Percentiles rank a stretch among this genome's conserved stretches.
phyloP scores from a whole-genome alignment of 2,797 vertebrate species.

The Catamblyrhynchus diadema region DNA sequence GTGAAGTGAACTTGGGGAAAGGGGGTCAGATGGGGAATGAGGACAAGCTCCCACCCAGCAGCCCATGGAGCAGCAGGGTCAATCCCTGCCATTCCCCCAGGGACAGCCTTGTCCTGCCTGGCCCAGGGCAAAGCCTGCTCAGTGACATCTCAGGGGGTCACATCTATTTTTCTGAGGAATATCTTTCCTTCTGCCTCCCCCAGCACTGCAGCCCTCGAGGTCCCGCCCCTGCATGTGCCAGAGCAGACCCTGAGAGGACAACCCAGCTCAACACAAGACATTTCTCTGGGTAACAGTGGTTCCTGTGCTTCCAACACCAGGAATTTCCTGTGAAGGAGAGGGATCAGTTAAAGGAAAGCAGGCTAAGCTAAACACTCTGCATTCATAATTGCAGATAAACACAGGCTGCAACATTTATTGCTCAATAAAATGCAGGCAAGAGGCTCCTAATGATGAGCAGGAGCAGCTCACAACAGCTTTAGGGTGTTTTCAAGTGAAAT shows the following conservation, averaged over 20 bases:
- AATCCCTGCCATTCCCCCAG: not conserved
- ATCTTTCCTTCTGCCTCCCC: not conserved
- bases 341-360: not conserved
- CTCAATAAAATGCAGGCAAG: not conserved
- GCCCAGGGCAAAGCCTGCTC: not conserved
- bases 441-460: not conserved
- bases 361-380: slow-evolving; percentile 17
- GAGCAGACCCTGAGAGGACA: not conserved
- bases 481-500: not conserved
- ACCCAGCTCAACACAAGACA: not conserved
- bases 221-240: not conserved
- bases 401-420: not conserved
- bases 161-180: not conserved
- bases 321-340: slow-evolving; percentile 31
- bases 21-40: not conserved
- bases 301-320: slow-evolving; percentile 2
- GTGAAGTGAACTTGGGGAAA: not conserved
- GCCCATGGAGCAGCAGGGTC: not conserved
- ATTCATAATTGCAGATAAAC: slow-evolving; percentile 19
- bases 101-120: not conserved
- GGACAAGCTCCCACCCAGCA: not conserved
- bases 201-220: not conserved
- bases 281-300: not conserved
- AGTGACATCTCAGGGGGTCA: fast-evolving
- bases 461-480: not conserved